Evolutionary conservation across 2,888 invertebrate species (phyloP), one percentile per base, ranked within the genome.

Genomic region (Xestia sexstrigata): DNA sequence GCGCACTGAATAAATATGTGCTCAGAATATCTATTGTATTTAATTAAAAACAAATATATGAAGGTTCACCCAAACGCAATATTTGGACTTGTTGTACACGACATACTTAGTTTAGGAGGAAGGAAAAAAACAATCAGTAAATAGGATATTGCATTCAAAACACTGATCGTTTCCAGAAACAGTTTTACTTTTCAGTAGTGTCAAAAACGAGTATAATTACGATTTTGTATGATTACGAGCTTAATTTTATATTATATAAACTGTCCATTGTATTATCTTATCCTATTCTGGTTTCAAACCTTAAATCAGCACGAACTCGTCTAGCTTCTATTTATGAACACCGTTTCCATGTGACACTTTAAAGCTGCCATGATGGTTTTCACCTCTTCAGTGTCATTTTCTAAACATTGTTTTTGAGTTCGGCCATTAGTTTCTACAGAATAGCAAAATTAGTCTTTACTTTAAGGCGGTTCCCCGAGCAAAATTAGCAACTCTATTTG

Each of bases 41-140:
- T 62, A 62, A 60, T 52, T 42, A 45, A 39, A 60, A 45, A 45
- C 35, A 67, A 62, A 78, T 55, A 30, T 26, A 30, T 39, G 45
- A 55, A 23, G 52, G 30, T 55, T 72, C 62, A 15, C 15, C 60
- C 67, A 62, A 20, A 26, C 58, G n/a, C 42, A 60, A 42, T 78
- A 17, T 70, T 65, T 65, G 39, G 65, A n/a, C 13, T 17, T 17
- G 15, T n/a, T n/a, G n/a, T n/a, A n/a, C n/a, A n/a, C n/a, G n/a
- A n/a, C n/a, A n/a, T 11, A 17, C 1, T 26, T 30, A 77, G 52
- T 45, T 58, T 66, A 72, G 26, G 20, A 72, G 52, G 72, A 79
- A 67, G 72, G 67, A 72, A 45, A 78, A 42, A 60, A 47, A 26
- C 30, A 52, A 63, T n/a, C 73, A 63, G n/a, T 30, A 11, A 42